Evolutionary conservation across 2,888 invertebrate genomes (phyloP), one percentile per base, ranked within the genome.

Genomic region (Tipula lateralis): DNA sequence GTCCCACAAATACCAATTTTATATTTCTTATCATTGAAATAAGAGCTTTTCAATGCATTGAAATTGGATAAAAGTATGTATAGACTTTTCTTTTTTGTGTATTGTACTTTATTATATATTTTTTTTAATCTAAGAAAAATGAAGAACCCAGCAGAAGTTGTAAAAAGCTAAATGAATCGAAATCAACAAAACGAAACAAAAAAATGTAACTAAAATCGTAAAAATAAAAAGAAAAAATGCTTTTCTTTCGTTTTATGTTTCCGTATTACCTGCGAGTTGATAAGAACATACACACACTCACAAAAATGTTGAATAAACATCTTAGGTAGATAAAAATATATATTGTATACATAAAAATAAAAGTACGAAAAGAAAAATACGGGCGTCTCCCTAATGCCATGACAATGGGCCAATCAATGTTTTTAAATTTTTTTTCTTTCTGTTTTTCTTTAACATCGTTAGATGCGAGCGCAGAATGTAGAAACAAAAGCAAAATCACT

Each of bases 371-470:
- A 66, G 9, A 66, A 66, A 66, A 66, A 66, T 66, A 66, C 66
- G 66, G 66, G 66, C 66, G 66, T 66, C 66, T 82, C 82, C 32
- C 30, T 82, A 82, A 82, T 16, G 82, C 82, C 82, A 82, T 82
- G 82, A 82, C 82, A 82, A 82, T 82, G 16, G 82, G 82, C 82
- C 82, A 82, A 82, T 82, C 82, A 82, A 82, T 82, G 82, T 29
- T 82, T 82, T 66, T 66, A 66, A 66, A 66, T 66, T 66, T 66
- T n/a, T n/a, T n/a, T n/a, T n/a, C n/a, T n/a, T 24, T 66, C 44
- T 50, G 9, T 24, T 66, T 66, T 66, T 24, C 66, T 66, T 66
- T 66, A 5, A 9, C 24, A 9, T 66, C 12, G 24, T 66, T 9
- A 9, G 19, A 24, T 66, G 44, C 7, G 19, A 50, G 44, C 13